Percentiles rank a stretch among this genome's conserved stretches.
phyloP scores from a whole-genome alignment of 2,797 vertebrate species.

The Otolemur crassicaudatus region DNA sequence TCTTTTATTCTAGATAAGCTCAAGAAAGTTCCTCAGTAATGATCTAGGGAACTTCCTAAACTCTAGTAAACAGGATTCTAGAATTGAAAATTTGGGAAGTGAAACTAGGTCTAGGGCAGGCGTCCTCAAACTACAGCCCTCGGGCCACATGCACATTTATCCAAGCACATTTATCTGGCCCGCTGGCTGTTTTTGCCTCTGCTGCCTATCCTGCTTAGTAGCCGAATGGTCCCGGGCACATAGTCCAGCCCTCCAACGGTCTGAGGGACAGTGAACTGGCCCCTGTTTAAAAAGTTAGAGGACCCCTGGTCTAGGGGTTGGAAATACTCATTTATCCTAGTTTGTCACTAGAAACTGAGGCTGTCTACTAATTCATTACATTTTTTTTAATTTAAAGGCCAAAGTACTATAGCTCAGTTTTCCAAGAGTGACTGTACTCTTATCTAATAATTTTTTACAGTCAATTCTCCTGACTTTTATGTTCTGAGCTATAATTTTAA shows the following conservation, averaged over 20 bases:
- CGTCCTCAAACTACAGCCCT: too few species aligned
- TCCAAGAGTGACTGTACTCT: conserved; percentile 8
- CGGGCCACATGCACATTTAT: too few species aligned
- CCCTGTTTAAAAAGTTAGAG: too few species aligned
- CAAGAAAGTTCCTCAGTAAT: background rate
- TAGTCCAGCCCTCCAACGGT: too few species aligned
- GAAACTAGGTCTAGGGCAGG: background rate
- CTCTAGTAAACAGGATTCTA: conserved; percentile 9
- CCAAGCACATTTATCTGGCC: too few species aligned
- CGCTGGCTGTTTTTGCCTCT: too few species aligned
- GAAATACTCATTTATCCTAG: background rate
- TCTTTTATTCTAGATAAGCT: conserved; percentile 1
- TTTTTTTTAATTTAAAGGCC: conserved; percentile 38
- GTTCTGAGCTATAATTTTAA: background rate
- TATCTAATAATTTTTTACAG: background rate
- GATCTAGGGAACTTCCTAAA: background rate
- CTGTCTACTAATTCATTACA: background rate
- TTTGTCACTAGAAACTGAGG: conserved; percentile 8
- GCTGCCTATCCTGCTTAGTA: too few species aligned
- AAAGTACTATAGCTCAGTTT: background rate
- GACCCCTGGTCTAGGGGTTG: background rate
- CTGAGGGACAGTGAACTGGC: too few species aligned
- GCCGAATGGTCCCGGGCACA: too few species aligned
- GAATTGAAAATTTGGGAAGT: conserved; percentile 49
- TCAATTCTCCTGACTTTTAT: conserved; percentile 12